Conservation (phyloP, 2,888 invertebrate genomes). For the Halocaridina rubra region DNA sequence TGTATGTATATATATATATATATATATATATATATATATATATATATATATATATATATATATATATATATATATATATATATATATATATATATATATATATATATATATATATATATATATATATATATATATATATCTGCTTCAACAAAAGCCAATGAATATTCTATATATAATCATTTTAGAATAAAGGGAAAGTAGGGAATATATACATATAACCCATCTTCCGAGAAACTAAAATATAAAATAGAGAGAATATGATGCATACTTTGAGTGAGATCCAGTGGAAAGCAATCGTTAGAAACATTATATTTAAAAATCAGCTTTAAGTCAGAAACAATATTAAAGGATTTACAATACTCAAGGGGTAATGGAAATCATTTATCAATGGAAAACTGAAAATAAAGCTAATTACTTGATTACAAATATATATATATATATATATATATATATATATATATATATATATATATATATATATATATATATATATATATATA, state of each 20-base stretch:
- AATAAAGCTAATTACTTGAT: background rate
- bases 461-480: background rate
- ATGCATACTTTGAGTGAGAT: too few relatives aligned
- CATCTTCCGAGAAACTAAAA: too few relatives aligned
- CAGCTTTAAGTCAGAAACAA: too few relatives aligned
- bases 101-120: conserved; percentile 12
- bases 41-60: conserved; percentile 19
- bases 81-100: conserved; percentile 11
- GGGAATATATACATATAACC: conserved; percentile 36
- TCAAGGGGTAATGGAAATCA: conserved; percentile 15
- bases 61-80: conserved; percentile 9
- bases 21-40: background rate
- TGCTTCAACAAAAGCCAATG: background rate
- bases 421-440: background rate
- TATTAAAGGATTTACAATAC: too few relatives aligned
- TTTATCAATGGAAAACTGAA: background rate
- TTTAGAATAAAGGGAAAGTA: conserved; percentile 20
- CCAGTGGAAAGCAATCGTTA: too few relatives aligned
- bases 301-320: too few relatives aligned
- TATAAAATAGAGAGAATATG: too few relatives aligned
- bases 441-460: background rate
- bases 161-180: conserved; percentile 26
- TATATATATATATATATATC: conserved; percentile 13
- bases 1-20: background rate
- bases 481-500: background rate